These are phyloP conservation scores for Stenoptilia bipunctidactyla DNA, from an alignment of 2,888 invertebrate species.

Conservation along the genomic window DNA sequence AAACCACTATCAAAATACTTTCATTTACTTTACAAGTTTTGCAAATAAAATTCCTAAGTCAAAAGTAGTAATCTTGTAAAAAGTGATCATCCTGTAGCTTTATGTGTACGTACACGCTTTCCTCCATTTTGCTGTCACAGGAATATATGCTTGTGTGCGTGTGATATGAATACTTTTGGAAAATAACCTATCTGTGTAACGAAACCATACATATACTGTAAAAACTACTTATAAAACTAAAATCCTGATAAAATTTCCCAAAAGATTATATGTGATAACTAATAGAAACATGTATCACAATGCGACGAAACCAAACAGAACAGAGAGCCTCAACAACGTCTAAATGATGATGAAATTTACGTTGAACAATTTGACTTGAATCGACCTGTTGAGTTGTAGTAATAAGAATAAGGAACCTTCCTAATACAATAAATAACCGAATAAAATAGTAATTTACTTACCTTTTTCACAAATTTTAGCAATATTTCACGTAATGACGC, in stretches of 20 bases:
- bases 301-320: constrained; percentile 2
- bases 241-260: constrained; percentile 4
- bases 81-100: constrained; percentile 4
- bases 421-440: constrained; percentile 3
- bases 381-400: neutral
- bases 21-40: neutral
- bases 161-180: neutral
- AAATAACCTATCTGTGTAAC: constrained; percentile 2
- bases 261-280: constrained; percentile 2
- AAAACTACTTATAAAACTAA: constrained; percentile 3
- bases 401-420: neutral
- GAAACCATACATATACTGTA: constrained; percentile 2
- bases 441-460: constrained; percentile 4
- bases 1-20: neutral
- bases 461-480: constrained; percentile 2
- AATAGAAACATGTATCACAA: constrained; percentile 3
- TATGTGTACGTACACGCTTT: constrained; percentile 3
- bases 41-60: neutral
- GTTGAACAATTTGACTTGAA: constrained; percentile 1
- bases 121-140: constrained; percentile 2
- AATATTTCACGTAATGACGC: neutral
- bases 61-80: constrained; percentile 1
- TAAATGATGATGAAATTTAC: constrained; percentile 4
- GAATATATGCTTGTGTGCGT: constrained; percentile 3
- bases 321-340: constrained; percentile 2